Conservation (phyloP, 2,797 vertebrate species). For the Characodon lateralis region DNA sequence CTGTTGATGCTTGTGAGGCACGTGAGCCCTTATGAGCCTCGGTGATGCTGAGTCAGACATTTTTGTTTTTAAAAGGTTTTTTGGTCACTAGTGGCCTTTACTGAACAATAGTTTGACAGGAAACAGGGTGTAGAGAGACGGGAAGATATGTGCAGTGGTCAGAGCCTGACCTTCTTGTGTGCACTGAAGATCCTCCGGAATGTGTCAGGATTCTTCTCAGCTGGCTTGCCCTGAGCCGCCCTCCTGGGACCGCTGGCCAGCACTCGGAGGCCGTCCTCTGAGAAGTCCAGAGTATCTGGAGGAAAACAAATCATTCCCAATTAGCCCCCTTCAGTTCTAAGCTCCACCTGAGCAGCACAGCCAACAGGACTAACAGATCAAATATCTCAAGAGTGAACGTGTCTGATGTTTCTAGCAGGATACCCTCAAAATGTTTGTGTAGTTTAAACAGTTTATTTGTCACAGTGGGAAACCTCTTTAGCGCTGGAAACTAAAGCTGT, state of each 20-base stretch:
- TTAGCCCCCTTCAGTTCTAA: not conserved
- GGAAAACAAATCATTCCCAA: not conserved
- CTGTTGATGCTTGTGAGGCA: not conserved
- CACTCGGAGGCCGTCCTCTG: constrained; percentile 82
- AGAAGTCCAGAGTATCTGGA: constrained; percentile 86
- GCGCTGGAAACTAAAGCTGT: not conserved
- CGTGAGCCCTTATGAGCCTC: not conserved
- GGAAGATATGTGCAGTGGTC: too few relatives aligned
- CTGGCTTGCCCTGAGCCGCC: constrained; percentile 78
- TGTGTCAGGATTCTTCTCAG: constrained; percentile 91
- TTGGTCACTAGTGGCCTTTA: too few relatives aligned
- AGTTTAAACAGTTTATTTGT: not conserved
- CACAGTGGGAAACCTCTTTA: not conserved
- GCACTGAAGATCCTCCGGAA: constrained; percentile 97
- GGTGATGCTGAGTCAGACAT: not conserved
- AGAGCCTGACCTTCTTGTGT: constrained; percentile 89
- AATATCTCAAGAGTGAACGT: not conserved
- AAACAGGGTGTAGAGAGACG: too few relatives aligned
- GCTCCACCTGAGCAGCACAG: not conserved
- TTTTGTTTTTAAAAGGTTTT: too few relatives aligned
- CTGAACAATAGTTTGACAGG: too few relatives aligned
- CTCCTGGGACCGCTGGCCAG: constrained; percentile 85
- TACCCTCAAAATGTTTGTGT: not conserved
- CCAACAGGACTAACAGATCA: not conserved
- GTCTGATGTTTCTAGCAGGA: not conserved